Evolutionary conservation across 2,113 vertebrate genomes (phyloP), one percentile per base, ranked within the genome.

Genomic region (Bujurquina vittata): DNA sequence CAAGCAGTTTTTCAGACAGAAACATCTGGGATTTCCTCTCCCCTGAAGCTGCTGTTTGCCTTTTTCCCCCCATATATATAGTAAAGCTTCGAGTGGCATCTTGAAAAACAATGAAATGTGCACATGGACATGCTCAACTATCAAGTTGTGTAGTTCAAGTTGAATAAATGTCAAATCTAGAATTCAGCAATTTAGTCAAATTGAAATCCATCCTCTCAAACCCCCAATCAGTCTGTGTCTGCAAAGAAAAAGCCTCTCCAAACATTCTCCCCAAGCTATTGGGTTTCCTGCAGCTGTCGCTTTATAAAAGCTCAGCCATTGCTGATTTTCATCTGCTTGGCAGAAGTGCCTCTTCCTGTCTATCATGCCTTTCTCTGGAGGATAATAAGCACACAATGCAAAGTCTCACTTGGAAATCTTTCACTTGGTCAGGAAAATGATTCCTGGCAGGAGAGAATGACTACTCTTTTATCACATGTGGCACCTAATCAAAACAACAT

Each of bases 221-320:
- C n/a, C 65, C 63, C 73, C 46, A 61, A 80, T 82, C 52, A 69
- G 75, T 69, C 60, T 81, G 59, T 35, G 69, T 57, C 75, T 73
- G 56, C 11, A 84, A 75, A 63, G 69, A 76, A 67, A 87, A 56
- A 58, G 22, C 10, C 85, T 59, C 65, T 57, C 40, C 80, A 67
- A 88, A 88, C 84, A 78, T 75, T 83, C 77, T 84, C 82, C 59
- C 84, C 31, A 37, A 79, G 77, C 88, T 88, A 89, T 93, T 84
- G 69, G 67, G 84, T 93, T 94, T 92, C 92, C 87, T 91, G 89
- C 95, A 96, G 94, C 93, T 95, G 95, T 94, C 83, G 40, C 72
- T 79, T 86, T 78, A 80, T 88, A 84, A 86, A 91, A 84, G 75
- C 84, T 91, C 79, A 85, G 83, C 84, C 74, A 90, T 84, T 85